These are phyloP conservation scores for Meteorus sp. DNA, from an alignment of 1,140 invertebrate species.

Conservation along the genomic window DNA sequence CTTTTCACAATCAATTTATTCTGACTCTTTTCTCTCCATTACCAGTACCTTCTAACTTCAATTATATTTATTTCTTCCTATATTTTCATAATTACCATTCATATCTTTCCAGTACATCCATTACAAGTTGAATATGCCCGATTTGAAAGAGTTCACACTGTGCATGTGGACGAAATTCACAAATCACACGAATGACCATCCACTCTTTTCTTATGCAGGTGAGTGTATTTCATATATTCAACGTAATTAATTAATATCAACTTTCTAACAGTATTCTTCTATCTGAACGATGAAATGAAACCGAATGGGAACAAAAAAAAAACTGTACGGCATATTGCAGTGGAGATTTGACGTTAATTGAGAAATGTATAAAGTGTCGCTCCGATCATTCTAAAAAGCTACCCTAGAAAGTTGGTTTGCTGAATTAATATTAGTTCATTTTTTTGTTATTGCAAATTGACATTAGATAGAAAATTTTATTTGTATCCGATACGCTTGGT, in stretches of 20 bases:
- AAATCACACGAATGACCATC: constrained; percentile 79
- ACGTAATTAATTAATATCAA: not conserved
- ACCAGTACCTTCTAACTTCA: too few species aligned
- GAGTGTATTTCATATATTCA: constrained; percentile 42
- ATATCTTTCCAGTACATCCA: constrained; percentile 59
- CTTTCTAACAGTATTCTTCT: not conserved
- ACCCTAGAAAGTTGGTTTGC: not conserved
- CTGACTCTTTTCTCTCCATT: too few species aligned
- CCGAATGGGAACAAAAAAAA: too few species aligned
- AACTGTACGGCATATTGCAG: too few species aligned
- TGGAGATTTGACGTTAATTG: too few species aligned
- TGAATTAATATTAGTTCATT: not conserved
- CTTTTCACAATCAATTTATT: too few species aligned
- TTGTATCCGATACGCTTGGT: not conserved
- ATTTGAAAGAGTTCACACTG: constrained; percentile 78
- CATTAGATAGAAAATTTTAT: not conserved
- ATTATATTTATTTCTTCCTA: too few species aligned
- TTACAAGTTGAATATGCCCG: constrained; percentile 70
- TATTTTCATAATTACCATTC: too few species aligned
- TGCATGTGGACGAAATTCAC: constrained; percentile 80
- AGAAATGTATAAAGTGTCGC: too few species aligned
- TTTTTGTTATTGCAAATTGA: not conserved
- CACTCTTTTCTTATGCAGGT: constrained; percentile 80
- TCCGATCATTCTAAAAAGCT: too few species aligned
- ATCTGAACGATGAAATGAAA: too few species aligned